Base-by-base conservation (phyloP, 1,140 invertebrate genomes). In the Aphaenogaster ashmeadi region DNA sequence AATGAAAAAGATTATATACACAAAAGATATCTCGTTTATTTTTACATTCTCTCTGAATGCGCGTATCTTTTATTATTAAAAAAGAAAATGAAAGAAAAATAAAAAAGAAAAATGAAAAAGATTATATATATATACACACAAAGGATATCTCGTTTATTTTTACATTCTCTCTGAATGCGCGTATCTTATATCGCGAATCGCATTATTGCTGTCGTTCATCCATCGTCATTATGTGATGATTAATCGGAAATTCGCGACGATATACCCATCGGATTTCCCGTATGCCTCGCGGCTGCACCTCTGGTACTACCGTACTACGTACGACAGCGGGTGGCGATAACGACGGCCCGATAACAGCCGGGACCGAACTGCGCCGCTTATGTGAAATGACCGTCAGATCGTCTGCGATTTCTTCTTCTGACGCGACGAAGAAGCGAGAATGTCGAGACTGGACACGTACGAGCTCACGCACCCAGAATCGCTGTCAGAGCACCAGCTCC, bases 401-500 rank as follows among this genome's bases (percentile, higher is more conserved):
- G 38, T 47, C 6, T 2, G 13, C 3, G 27, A 9, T 15, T 62
- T 11, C 33, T 81, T 87, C 47, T 11, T 80, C 38, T 58, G 62
- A 3, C n/a, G 21, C 38, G 86, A 50, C 38, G 21, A 71, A 21
- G 1, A 66, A 80, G 15, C 33, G 9, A 75, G 75, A 89, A 93
- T 93, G 92, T 88, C 41, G 33, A 78, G 36, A 13, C 27, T 88
- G 11, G 86, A 54, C 38, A 47, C 66, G 1, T 79, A 89, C 54
- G 62, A 90, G 38, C 88, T 94, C 60, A 87, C 83, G 27, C 80
- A 93, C 58, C 93, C 93, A 0, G 91, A 94, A 44, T 84, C 72
- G 13, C 71, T 94, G 69, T 90, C 93, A 13, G 91, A 94, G n/a
- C n/a, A 67, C n/a, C 83, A 78, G n/a, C 77, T 94, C 18, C 66